phyloP scores from a whole-genome alignment of 2,888 invertebrate species.

The Hypolimnas misippus region DNA sequence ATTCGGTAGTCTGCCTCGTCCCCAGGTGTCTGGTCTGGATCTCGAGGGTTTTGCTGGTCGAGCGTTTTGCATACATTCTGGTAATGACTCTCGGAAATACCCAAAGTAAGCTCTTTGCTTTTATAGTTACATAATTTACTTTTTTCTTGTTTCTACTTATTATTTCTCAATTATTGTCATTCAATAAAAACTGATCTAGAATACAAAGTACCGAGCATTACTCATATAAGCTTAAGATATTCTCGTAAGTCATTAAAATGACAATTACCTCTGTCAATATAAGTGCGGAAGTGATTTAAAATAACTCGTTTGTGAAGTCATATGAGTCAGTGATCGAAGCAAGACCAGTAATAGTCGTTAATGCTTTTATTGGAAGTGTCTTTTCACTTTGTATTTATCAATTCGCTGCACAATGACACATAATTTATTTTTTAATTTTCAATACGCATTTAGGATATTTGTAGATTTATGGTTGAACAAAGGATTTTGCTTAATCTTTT shows the following conservation, averaged over 20 bases:
- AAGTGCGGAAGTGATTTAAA: conserved; percentile 28
- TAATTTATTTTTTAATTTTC: too few species aligned
- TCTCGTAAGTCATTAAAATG: conserved; percentile 32
- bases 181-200: not conserved
- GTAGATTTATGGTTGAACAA: not conserved
- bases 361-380: conserved; percentile 1
- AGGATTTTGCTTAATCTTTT: too few species aligned
- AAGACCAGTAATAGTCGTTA: conserved; percentile 29
- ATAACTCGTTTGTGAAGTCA: conserved; percentile 26
- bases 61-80: too few species aligned
- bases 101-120: too few species aligned
- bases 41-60: too few species aligned
- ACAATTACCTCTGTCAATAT: conserved; percentile 31
- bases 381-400: conserved; percentile 4
- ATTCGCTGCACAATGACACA: not conserved
- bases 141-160: too few species aligned
- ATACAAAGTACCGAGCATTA: conserved; percentile 20
- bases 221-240: conserved; percentile 26
- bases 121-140: too few species aligned
- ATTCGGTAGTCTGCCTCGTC: too few species aligned
- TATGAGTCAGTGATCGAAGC: conserved; percentile 28
- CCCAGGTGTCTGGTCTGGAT: too few species aligned
- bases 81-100: too few species aligned
- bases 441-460: not conserved
- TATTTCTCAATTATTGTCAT: not conserved